Percentiles rank a stretch among this genome's conserved stretches.
Conservation (phyloP, 2,888 invertebrate species). For the Muschampia plurimacula region DNA sequence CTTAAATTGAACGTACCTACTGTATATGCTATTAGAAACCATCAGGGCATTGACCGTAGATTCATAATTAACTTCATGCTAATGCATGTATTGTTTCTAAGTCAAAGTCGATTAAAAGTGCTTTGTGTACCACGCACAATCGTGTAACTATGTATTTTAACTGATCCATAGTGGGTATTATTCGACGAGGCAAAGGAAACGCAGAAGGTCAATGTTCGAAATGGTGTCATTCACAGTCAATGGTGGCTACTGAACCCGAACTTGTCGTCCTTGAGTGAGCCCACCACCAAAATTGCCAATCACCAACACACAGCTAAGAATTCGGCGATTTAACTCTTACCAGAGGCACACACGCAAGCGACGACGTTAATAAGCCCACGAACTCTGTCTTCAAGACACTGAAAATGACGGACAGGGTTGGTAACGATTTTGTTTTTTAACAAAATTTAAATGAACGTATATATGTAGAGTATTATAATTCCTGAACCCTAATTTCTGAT, state of each 20-base stretch:
- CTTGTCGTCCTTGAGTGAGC: slow-evolving; percentile 77
- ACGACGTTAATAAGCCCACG: slow-evolving; percentile 32
- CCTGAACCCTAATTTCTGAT: too few species aligned
- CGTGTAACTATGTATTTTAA: slow-evolving; percentile 54
- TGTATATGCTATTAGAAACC: slow-evolving; percentile 13
- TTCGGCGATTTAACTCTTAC: slow-evolving; percentile 42
- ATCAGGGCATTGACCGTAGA: slow-evolving; percentile 26
- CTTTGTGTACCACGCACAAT: slow-evolving; percentile 19
- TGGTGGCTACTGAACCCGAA: slow-evolving; percentile 81
- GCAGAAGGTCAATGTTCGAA: slow-evolving; percentile 77
- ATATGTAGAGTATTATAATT: too few species aligned
- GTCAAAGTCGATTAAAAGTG: slow-evolving; percentile 50
- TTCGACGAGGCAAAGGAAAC: slow-evolving; percentile 75
- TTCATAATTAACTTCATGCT: slow-evolving; percentile 45
- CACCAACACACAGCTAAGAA: slow-evolving; percentile 58
- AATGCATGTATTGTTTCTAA: slow-evolving; percentile 67
- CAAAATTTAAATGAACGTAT: not conserved
- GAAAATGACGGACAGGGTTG: slow-evolving; percentile 6
- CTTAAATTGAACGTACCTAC: slow-evolving; percentile 13
- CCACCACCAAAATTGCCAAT: slow-evolving; percentile 72
- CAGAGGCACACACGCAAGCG: slow-evolving; percentile 35
- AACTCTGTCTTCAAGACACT: slow-evolving; percentile 13
- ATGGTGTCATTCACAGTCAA: slow-evolving; percentile 80
- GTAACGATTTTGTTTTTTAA: not conserved
- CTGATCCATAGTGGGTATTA: slow-evolving; percentile 64